Percentiles rank a stretch among this genome's conserved stretches.
These are phyloP conservation scores for Synaphobranchus kaupii DNA, from an alignment of 2,797 vertebrate genomes.

Conservation along the genomic window DNA sequence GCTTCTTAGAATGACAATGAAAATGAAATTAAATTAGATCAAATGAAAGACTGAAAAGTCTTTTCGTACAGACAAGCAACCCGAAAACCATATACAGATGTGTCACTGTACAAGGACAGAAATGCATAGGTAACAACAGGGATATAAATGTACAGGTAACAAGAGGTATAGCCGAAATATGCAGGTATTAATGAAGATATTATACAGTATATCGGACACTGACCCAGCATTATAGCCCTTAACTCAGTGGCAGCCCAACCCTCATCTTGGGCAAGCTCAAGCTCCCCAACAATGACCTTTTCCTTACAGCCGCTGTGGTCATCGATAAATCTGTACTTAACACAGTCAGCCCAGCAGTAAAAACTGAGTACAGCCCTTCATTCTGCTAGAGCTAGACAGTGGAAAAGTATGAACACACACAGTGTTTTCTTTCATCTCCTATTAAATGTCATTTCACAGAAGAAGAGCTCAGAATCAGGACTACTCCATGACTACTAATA, in stretches of 20 bases:
- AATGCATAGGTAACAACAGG: background rate
- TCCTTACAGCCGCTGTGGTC: background rate
- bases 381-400: background rate
- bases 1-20: too few species aligned
- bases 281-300: background rate
- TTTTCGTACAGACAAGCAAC: background rate
- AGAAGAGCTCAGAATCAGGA: background rate
- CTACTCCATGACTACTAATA: conserved; percentile 4
- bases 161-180: too few species aligned
- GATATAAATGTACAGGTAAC: too few species aligned
- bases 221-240: background rate
- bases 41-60: background rate
- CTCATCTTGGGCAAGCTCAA: too few species aligned
- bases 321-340: background rate
- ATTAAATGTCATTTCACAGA: conserved; percentile 25
- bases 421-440: conserved; percentile 4
- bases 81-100: background rate
- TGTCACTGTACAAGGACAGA: background rate
- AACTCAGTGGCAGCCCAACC: background rate
- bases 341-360: background rate
- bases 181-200: too few species aligned
- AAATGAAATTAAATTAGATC: too few species aligned
- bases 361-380: background rate
- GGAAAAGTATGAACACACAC: background rate
- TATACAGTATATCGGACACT: too few species aligned